A percentile compares a stretch with the other conserved stretches of the same genome.
These are phyloP conservation scores for Vulpes ferrilata DNA, from an alignment of 2,113 vertebrate species.

Conservation along the genomic window DNA sequence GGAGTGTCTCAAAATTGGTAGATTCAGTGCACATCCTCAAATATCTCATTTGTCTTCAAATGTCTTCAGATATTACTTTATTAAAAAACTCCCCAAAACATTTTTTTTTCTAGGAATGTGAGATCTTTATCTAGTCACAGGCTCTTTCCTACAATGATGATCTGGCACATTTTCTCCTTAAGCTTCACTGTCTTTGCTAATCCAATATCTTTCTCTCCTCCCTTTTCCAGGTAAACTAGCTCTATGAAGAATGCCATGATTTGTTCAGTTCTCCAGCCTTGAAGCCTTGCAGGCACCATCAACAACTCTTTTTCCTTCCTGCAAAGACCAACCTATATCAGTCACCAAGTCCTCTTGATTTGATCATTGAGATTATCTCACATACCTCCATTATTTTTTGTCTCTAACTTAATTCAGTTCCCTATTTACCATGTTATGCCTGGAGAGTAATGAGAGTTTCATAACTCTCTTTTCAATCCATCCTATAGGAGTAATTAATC, in stretches of 20 bases:
- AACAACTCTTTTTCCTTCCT: not conserved
- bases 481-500: not conserved
- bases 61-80: not conserved
- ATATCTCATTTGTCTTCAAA: not conserved
- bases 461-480: not conserved
- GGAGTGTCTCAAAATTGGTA: not conserved
- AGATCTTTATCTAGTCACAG: not conserved
- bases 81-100: not conserved
- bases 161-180: not conserved
- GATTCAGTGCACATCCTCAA: not conserved
- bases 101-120: not conserved
- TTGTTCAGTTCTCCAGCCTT: not conserved
- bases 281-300: not conserved
- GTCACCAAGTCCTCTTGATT: not conserved
- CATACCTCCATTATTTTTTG: not conserved
- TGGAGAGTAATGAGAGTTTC: not conserved
- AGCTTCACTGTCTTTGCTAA: not conserved
- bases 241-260: too few species aligned
- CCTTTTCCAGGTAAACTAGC: not conserved
- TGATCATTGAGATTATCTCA: not conserved
- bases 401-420: not conserved
- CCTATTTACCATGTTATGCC: not conserved
- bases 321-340: not conserved
- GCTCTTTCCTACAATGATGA: not conserved
- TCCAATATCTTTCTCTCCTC: not conserved